These are phyloP conservation scores for Diaphora mendica DNA, from an alignment of 2,888 invertebrate genomes.

Conservation along the genomic window DNA sequence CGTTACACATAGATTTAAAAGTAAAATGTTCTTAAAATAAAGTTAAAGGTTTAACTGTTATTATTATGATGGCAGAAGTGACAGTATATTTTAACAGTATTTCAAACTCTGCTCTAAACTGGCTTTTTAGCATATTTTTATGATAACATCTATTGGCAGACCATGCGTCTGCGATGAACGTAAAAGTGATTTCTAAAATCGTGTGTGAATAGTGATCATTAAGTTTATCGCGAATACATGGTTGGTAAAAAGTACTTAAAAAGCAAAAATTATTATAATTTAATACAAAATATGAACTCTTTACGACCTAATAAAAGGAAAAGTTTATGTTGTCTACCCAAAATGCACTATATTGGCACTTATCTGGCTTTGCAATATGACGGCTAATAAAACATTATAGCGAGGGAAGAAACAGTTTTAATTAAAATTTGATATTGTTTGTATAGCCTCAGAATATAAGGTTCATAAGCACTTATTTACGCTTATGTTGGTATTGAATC, in stretches of 20 bases:
- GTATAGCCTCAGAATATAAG: not conserved
- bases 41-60: not conserved
- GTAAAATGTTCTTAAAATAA: not conserved
- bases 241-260: conserved; percentile 17
- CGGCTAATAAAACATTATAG: conserved; percentile 41
- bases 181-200: conserved; percentile 13
- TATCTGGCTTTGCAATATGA: conserved; percentile 33
- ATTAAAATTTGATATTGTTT: conserved; percentile 1
- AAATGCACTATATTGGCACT: conserved; percentile 37
- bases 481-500: not conserved
- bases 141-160: conserved; percentile 15
- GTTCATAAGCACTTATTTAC: not conserved
- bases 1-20: no score
- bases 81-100: not conserved
- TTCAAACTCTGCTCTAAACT: not conserved
- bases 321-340: conserved; percentile 31
- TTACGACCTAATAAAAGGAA: conserved; percentile 42
- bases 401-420: conserved; percentile 8
- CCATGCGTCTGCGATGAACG: conserved; percentile 10
- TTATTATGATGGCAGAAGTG: not conserved
- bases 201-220: not conserved
- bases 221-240: conserved; percentile 20
- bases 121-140: not conserved
- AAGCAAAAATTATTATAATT: conserved; percentile 28
- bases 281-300: conserved; percentile 39